phyloP scores from a whole-genome alignment of 2,113 vertebrate genomes.

The Neopipo cinnamomea region DNA sequence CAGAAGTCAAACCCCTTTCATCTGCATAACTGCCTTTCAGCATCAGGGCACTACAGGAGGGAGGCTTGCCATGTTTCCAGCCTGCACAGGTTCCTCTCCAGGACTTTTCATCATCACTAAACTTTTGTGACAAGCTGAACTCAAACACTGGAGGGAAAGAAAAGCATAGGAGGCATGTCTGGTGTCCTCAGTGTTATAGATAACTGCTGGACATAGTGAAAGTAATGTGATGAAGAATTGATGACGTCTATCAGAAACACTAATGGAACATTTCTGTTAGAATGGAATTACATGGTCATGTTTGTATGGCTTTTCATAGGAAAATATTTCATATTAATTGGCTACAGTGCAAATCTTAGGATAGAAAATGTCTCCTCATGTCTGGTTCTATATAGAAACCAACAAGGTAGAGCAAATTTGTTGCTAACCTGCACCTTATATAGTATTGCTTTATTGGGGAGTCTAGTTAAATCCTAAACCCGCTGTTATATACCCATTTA shows the following conservation, averaged over 20 bases:
- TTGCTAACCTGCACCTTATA: slow-evolving; percentile 37
- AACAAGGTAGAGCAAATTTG: slow-evolving; percentile 27
- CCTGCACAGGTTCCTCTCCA: background rate
- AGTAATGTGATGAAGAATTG: background rate
- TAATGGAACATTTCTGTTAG: slow-evolving; percentile 41
- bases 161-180: background rate
- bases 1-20: background rate
- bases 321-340: slow-evolving; percentile 43
- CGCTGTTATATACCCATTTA: slow-evolving; percentile 42
- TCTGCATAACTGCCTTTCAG: background rate
- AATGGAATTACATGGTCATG: slow-evolving; percentile 7
- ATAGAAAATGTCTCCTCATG: background rate
- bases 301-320: slow-evolving; percentile 35
- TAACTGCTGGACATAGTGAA: background rate
- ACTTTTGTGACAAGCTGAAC: background rate
- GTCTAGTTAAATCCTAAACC: slow-evolving; percentile 49
- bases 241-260: slow-evolving; percentile 11
- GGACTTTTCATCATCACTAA: background rate
- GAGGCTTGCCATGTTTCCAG: background rate
- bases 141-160: rapidly evolving
- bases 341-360: background rate
- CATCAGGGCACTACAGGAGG: background rate
- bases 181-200: background rate
- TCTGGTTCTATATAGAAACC: slow-evolving; percentile 15
- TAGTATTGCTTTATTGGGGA: slow-evolving; percentile 31